These are phyloP conservation scores for Dinoponera quadriceps DNA, from an alignment of 1,140 invertebrate genomes.

Conservation along the genomic window DNA sequence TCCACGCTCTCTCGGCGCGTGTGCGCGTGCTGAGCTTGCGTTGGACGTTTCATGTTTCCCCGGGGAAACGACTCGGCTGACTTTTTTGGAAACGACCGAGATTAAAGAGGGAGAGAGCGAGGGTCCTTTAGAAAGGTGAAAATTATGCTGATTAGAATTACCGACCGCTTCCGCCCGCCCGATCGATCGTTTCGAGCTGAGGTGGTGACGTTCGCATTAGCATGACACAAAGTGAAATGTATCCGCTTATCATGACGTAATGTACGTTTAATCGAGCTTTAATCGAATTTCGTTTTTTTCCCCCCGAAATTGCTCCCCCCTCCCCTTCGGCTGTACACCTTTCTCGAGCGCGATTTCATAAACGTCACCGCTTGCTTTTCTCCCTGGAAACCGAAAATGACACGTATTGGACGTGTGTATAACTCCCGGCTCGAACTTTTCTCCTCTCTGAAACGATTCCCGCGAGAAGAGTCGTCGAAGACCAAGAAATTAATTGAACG, in stretches of 20 bases:
- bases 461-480: background rate
- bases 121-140: no score
- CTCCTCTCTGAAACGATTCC: background rate
- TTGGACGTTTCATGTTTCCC: no score
- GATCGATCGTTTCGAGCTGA: no score
- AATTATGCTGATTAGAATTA: no score
- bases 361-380: background rate
- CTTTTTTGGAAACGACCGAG: no score
- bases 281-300: background rate
- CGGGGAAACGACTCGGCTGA: no score
- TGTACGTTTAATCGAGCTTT: background rate
- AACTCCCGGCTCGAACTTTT: background rate
- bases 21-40: no score
- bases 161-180: no score
- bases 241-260: background rate
- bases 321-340: background rate
- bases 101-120: no score
- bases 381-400: background rate
- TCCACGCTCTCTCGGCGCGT: no score
- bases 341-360: background rate
- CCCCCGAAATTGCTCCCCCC: background rate
- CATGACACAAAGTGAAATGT: background rate
- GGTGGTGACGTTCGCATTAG: no score
- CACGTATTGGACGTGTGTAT: background rate
- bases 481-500: slow-evolving; percentile 30